These are phyloP conservation scores for Scophthalmus maximus DNA, from an alignment of 2,113 vertebrate genomes.

Conservation along the genomic window DNA sequence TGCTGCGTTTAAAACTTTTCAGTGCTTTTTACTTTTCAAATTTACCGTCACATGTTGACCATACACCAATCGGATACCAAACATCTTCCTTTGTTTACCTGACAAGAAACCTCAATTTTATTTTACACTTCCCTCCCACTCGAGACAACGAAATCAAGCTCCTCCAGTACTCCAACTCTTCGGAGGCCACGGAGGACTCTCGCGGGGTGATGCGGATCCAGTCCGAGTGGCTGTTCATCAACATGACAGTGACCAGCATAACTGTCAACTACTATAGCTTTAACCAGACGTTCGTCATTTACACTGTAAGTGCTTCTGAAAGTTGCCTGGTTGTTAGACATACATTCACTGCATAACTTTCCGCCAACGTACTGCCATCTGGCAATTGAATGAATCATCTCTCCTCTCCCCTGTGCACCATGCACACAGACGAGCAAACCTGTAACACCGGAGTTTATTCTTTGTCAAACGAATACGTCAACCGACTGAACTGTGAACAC, in stretches of 20 bases:
- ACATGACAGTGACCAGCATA: conserved; percentile 34
- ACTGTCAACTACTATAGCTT: background rate
- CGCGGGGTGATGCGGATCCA: conserved; percentile 50
- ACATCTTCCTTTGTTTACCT: background rate
- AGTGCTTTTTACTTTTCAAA: too few relatives aligned
- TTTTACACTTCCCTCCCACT: background rate
- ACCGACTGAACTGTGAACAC: background rate
- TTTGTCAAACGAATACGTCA: background rate
- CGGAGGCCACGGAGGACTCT: conserved; percentile 11
- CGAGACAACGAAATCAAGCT: conserved; percentile 41
- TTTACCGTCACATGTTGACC: too few relatives aligned
- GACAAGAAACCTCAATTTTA: background rate
- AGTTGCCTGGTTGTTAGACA: too few relatives aligned
- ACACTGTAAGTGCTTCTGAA: conserved; percentile 38
- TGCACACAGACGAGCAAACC: too few relatives aligned
- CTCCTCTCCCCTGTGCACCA: too few relatives aligned
- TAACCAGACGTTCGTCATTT: conserved; percentile 10
- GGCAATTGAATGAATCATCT: too few relatives aligned
- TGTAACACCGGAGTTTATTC: too few relatives aligned
- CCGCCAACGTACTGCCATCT: too few relatives aligned
- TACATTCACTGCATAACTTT: too few relatives aligned
- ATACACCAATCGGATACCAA: background rate
- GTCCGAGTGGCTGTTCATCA: conserved; percentile 72
- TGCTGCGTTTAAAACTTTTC: too few relatives aligned
- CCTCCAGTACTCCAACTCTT: background rate